These are phyloP conservation scores for Loxodonta africana DNA, from an alignment of 2,113 vertebrate species.

Conservation along the genomic window DNA sequence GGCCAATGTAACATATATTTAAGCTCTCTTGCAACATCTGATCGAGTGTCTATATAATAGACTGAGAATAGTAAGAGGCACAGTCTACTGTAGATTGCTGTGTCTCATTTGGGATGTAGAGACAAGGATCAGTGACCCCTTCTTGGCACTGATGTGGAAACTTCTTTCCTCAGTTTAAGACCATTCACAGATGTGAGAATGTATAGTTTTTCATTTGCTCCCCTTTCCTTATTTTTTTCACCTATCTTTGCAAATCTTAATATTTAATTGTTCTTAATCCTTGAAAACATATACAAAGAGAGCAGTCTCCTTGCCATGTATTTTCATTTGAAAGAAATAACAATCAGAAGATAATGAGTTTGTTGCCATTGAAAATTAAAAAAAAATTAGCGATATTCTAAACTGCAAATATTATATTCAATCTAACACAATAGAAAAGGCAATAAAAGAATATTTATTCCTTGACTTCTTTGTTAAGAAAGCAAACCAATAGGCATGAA, in stretches of 20 bases:
- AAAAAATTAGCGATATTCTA: background rate
- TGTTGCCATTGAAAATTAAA: slow-evolving; percentile 26
- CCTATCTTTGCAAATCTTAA: slow-evolving; percentile 34
- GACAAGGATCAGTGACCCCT: background rate
- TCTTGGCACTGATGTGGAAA: background rate
- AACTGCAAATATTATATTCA: slow-evolving; percentile 14
- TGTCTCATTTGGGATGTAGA: background rate
- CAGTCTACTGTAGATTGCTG: background rate
- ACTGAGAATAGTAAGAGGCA: background rate
- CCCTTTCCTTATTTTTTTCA: background rate
- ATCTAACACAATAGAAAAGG: slow-evolving; percentile 32
- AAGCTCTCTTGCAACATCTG: background rate
- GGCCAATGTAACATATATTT: background rate
- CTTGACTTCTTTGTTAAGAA: slow-evolving; percentile 58
- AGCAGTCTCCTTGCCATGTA: background rate
- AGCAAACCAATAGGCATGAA: slow-evolving; percentile 43
- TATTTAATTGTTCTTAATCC: slow-evolving; percentile 46
- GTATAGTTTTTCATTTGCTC: background rate
- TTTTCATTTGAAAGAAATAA: background rate
- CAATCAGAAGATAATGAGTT: background rate
- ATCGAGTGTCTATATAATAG: background rate
- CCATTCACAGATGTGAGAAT: background rate
- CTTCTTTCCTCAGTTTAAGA: background rate
- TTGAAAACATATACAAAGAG: background rate
- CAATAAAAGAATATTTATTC: slow-evolving; percentile 52